Evolutionary conservation across 2,113 vertebrate genomes (phyloP), one percentile per base, ranked within the genome.

Genomic region (Thalassarche chlororhynchos): DNA sequence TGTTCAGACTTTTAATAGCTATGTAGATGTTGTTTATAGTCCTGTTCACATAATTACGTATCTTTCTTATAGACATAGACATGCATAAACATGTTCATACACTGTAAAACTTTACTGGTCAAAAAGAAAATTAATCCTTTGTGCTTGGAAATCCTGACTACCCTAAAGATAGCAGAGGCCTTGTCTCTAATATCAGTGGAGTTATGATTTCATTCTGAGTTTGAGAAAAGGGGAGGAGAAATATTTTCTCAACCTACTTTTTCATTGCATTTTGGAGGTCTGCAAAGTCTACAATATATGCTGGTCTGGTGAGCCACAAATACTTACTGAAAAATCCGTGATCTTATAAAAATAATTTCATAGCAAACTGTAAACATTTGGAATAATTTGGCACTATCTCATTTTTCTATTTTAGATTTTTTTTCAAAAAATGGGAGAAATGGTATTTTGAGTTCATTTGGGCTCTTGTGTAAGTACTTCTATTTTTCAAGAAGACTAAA

Each of bases 401-500:
- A 65, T 72, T 93, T 89, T 68, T 80, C 20, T 70, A 18, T 60
- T 74, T 72, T n/a, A 40, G 16, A 15, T 44, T 9, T n/a, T 54
- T 65, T 71, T 89, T 61, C 9, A 36, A 52, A 57, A 66, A 57
- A 66, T 47, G 36, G 83, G 46, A 84, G 61, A 93, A 87, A 57
- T 40, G 11, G 51, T 8, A 66, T 85, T 89, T 70, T 7, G 8
- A 61, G 19, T 47, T 90, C 16, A 57, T 75, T 89, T 84, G 21
- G 18, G 19, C 42, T 87, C 69, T 54, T 66, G 20, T 84, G 17
- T 69, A 72, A 72, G 29, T 46, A 46, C 69, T 85, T 88, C 40
- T 40, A 31, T 71, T 92, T 93, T 93, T 58, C 54, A 87, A 84
- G 47, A 82, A 70, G n/a, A 82, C 36, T 94, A 72, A 92, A 95